These are phyloP conservation scores for Columba janthina DNA, from an alignment of 2,113 vertebrate species.

Conservation along the genomic window DNA sequence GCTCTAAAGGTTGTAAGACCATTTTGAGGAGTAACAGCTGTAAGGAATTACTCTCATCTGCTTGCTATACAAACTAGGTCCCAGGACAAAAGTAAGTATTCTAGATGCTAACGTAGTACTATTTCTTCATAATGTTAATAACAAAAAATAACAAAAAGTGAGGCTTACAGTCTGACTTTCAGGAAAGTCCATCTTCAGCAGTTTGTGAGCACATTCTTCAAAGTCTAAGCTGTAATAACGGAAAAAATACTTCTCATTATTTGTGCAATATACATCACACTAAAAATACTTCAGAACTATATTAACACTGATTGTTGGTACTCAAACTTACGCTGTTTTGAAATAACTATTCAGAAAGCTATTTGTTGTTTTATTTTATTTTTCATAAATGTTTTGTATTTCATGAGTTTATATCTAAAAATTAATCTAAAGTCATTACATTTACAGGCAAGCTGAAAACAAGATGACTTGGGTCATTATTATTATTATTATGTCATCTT, in stretches of 20 bases:
- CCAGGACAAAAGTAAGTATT: neutral
- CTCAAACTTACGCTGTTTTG: neutral
- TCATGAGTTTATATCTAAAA: neutral
- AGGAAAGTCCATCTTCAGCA: conserved; percentile 98
- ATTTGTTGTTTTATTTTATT: accelerated
- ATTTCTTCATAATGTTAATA: neutral
- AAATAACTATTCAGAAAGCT: neutral
- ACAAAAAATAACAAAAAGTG: neutral
- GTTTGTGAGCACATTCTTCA: conserved; percentile 97
- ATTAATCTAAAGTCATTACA: conserved; percentile 29
- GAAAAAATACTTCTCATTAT: neutral
- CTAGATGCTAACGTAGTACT: neutral
- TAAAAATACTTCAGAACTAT: neutral
- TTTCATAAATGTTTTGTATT: neutral
- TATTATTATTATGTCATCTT: conserved; percentile 40
- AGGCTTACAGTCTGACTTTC: conserved; percentile 91
- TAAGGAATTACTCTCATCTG: neutral
- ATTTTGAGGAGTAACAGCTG: neutral
- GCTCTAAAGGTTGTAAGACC: neutral
- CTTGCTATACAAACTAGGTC: neutral
- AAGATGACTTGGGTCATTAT: conserved; percentile 40
- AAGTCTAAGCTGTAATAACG: conserved; percentile 91
- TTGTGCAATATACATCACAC: accelerated
- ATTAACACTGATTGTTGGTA: neutral
- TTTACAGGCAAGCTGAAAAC: conserved; percentile 54